A percentile compares a stretch with the other conserved stretches of the same genome.
phyloP scores from a whole-genome alignment of 2,888 invertebrate species.

The Cylindroiulus punctatus region DNA sequence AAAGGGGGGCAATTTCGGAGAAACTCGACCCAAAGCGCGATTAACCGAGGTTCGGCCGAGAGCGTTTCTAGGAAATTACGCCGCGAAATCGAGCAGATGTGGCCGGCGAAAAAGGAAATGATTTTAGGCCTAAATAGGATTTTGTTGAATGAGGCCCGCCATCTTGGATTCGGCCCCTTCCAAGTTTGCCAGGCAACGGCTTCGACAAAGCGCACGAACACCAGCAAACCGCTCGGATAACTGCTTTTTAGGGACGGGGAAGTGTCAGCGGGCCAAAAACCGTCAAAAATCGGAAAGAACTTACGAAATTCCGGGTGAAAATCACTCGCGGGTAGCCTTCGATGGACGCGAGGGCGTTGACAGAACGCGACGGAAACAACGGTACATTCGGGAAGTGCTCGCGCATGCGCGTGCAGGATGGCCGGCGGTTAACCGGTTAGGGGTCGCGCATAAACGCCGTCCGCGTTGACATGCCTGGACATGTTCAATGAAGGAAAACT shows the following conservation, averaged over 20 bases:
- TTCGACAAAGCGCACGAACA: background rate
- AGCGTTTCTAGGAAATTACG: background rate
- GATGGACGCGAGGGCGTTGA: conserved; percentile 22
- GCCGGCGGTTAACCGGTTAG: background rate
- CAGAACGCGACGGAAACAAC: conserved; percentile 39
- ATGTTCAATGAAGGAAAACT: too few relatives aligned
- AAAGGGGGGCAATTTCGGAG: background rate
- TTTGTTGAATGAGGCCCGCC: conserved; percentile 29
- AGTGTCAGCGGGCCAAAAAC: background rate
- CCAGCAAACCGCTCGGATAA: background rate
- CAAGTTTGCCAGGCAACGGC: conserved; percentile 24
- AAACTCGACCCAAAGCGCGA: background rate
- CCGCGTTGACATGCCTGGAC: too few relatives aligned
- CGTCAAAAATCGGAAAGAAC: background rate
- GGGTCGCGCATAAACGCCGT: too few relatives aligned
- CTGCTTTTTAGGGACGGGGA: background rate
- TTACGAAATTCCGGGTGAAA: background rate
- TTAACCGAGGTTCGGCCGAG: background rate
- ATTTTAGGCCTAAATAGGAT: conserved; percentile 4
- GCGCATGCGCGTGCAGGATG: background rate
- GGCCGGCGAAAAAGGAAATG: conserved; percentile 40
- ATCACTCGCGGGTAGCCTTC: background rate
- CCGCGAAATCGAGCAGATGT: background rate
- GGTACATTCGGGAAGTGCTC: conserved; percentile 5
- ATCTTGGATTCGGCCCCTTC: background rate